Base-by-base conservation (phyloP, 1,140 invertebrate genomes). In the Listronotus bonariensis region DNA sequence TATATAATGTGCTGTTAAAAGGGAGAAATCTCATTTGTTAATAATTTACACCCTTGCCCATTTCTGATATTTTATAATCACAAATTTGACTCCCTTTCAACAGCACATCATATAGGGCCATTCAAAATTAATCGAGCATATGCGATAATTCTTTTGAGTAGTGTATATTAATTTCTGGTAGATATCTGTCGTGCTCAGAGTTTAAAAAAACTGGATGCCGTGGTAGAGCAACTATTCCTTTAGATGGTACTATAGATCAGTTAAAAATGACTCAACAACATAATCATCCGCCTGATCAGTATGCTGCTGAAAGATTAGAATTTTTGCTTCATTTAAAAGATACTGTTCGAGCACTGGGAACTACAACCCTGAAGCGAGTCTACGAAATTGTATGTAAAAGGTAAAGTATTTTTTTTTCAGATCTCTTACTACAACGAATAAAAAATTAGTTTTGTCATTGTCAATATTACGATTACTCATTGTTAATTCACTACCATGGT, bases 211-310 rank as follows among this genome's bases (percentile, higher is more conserved):
- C 58, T 3, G 68, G 68, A 14, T 75, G 72, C 60, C 67, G 68
- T 12, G 73, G 56, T 31, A 65, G 73, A 58, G 73, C 73, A 38
- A 73, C 65, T 3, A 54, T 73, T 9, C 73, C 73, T 14, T 36
- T 73, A 17, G 55, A 58, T 46, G 70, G 65, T 40, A 57, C 36
- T 11, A 38, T 70, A 9, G 49, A 61, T 46, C 51, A 67, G 18
- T 49, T 74, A 34, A 68, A 65, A 58, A 46, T 74, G 40, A 74
- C 68, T 8, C 53, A 70, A 60, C 57, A 61, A 6, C 73, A 75
- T 64, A 75, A 75, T 60, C 73, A 75, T 52, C 68, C 68, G 1
- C 72, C 72, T 5, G 72, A 75, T 68, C n/a, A 67, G 11, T 64
- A 67, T 26, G 72, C 73, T 6, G 67, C 65, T 34, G 70, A 70